These are phyloP conservation scores for Ceramica pisi DNA, from an alignment of 2,888 invertebrate species.

Conservation along the genomic window DNA sequence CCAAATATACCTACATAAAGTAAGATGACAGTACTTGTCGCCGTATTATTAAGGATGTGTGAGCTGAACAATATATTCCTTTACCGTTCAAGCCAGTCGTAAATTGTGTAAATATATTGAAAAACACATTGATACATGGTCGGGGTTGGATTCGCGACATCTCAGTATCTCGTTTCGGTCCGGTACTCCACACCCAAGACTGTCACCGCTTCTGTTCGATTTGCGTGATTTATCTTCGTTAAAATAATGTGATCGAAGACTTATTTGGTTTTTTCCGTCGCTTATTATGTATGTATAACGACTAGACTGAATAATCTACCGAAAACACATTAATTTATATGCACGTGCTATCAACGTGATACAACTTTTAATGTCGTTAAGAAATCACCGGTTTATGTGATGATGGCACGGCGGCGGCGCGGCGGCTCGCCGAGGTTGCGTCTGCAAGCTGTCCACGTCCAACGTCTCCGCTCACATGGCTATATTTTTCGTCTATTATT, in stretches of 20 bases:
- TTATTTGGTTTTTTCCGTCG: constrained; percentile 66
- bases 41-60: constrained; percentile 35
- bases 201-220: constrained; percentile 64
- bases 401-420: constrained; percentile 54
- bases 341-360: constrained; percentile 72
- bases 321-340: constrained; percentile 69
- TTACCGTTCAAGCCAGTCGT: constrained; percentile 42
- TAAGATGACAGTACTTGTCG: constrained; percentile 35
- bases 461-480: constrained; percentile 28
- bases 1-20: background rate
- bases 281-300: constrained; percentile 66
- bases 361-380: constrained; percentile 59
- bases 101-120: constrained; percentile 55
- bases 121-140: constrained; percentile 57
- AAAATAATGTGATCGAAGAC: constrained; percentile 62
- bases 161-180: constrained; percentile 59
- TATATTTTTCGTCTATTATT: constrained; percentile 80
- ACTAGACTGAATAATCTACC: constrained; percentile 62
- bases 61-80: constrained; percentile 44
- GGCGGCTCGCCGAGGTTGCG: constrained; percentile 50
- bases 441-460: constrained; percentile 35
- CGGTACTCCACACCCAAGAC: constrained; percentile 63
- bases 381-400: constrained; percentile 66
- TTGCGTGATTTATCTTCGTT: constrained; percentile 70
- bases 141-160: constrained; percentile 54